phyloP scores from a whole-genome alignment of 2,113 vertebrate species.

The Labeo rohita region DNA sequence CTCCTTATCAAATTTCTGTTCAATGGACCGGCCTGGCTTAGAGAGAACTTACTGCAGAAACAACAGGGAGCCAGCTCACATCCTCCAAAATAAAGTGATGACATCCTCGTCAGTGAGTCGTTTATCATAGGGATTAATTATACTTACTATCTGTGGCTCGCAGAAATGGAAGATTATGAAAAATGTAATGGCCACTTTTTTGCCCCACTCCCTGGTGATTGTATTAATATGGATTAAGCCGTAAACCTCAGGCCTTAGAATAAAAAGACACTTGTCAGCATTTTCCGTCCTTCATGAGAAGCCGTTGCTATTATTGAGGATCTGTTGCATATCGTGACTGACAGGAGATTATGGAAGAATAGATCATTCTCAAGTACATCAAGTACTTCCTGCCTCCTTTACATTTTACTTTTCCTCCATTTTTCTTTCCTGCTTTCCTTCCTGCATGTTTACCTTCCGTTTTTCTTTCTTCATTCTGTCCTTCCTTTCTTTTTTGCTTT shows the following conservation, averaged over 20 bases:
- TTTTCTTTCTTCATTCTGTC: too few relatives aligned
- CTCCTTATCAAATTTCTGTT: not conserved
- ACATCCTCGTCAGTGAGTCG: constrained; percentile 55
- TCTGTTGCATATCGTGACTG: constrained; percentile 46
- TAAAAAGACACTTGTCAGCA: constrained; percentile 50
- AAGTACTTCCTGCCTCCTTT: not conserved
- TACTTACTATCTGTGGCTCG: constrained; percentile 68
- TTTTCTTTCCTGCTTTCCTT: not conserved
- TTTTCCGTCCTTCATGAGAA: constrained; percentile 50
- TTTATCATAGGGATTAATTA: constrained; percentile 76
- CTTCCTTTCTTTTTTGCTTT: not conserved
- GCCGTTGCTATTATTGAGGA: constrained; percentile 45
- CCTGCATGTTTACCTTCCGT: not conserved
- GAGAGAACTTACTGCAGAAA: constrained; percentile 29
- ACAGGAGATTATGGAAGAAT: constrained; percentile 55
- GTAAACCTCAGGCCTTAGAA: constrained; percentile 54
- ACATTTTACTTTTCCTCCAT: not conserved
- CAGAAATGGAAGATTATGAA: constrained; percentile 73
- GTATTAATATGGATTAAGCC: constrained; percentile 65
- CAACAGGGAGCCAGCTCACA: constrained; percentile 43
- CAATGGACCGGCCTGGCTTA: not conserved
- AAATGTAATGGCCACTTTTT: constrained; percentile 70
- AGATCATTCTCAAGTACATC: constrained; percentile 21
- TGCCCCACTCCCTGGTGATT: constrained; percentile 60
- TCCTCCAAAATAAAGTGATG: constrained; percentile 43